phyloP scores from a whole-genome alignment of 2,113 vertebrate species.

The Phylloscopus trochilus region DNA sequence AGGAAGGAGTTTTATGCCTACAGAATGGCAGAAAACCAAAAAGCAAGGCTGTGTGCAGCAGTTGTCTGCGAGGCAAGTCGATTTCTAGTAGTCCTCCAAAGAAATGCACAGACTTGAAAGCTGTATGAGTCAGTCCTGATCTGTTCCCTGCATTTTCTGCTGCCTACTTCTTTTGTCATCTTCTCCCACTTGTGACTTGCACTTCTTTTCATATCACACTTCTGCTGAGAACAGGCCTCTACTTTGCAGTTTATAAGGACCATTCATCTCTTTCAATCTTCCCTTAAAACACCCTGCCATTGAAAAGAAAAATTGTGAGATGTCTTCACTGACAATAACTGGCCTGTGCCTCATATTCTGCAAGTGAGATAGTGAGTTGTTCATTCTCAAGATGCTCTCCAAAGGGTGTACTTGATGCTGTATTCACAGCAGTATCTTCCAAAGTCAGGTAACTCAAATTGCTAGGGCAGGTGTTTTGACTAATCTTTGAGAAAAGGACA shows the following conservation, averaged over 20 bases:
- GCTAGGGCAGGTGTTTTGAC: not conserved
- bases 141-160: constrained; percentile 15
- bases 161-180: constrained; percentile 40
- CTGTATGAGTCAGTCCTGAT: not conserved
- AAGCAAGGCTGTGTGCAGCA: not conserved
- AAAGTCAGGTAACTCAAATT: not conserved
- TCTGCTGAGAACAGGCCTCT: constrained; percentile 8
- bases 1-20: not conserved
- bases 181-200: constrained; percentile 42
- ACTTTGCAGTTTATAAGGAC: constrained; percentile 9
- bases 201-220: constrained; percentile 25
- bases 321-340: constrained; percentile 24
- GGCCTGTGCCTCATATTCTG: not conserved
- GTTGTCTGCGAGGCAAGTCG: not conserved
- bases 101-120: not conserved
- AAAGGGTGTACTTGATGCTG: not conserved
- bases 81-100: not conserved
- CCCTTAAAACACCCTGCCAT: not conserved
- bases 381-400: not conserved
- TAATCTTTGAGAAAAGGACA: not conserved
- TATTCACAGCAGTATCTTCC: not conserved
- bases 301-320: constrained; percentile 28
- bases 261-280: constrained; percentile 18
- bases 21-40: not conserved
- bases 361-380: not conserved